Conservation (phyloP, 2,797 vertebrate species). For the Catamblyrhynchus diadema region DNA sequence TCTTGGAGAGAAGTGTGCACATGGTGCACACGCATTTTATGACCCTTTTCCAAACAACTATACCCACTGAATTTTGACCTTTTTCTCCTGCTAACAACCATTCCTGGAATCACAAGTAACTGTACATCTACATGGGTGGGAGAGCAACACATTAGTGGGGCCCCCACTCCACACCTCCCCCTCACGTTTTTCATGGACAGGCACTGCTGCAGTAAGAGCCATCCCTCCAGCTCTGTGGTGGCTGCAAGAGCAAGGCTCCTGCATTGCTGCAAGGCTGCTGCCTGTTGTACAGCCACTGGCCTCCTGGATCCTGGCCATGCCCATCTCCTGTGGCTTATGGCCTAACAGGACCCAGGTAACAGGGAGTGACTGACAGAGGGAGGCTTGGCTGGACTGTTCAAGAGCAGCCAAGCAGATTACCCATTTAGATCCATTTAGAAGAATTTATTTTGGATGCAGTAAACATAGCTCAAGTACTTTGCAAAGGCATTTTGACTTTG, state of each 20-base stretch:
- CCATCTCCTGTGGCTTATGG: fast-evolving
- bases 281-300: background rate
- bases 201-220: background rate
- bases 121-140: background rate
- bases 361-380: fast-evolving
- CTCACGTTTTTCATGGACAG: background rate
- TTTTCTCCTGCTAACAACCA: background rate
- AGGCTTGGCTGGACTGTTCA: background rate
- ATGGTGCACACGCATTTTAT: fast-evolving
- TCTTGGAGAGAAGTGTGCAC: background rate
- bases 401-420: background rate
- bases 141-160: background rate
- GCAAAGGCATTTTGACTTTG: background rate
- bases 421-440: background rate
- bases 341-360: background rate
- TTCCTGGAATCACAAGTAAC: background rate
- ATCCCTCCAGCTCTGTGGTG: fast-evolving
- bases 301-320: background rate
- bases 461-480: background rate
- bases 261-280: background rate
- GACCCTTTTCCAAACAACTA: background rate
- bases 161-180: fast-evolving
- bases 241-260: background rate
- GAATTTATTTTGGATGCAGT: background rate
- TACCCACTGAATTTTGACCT: background rate